phyloP scores from a whole-genome alignment of 2,888 invertebrate genomes.

The Smittia aterrima region DNA sequence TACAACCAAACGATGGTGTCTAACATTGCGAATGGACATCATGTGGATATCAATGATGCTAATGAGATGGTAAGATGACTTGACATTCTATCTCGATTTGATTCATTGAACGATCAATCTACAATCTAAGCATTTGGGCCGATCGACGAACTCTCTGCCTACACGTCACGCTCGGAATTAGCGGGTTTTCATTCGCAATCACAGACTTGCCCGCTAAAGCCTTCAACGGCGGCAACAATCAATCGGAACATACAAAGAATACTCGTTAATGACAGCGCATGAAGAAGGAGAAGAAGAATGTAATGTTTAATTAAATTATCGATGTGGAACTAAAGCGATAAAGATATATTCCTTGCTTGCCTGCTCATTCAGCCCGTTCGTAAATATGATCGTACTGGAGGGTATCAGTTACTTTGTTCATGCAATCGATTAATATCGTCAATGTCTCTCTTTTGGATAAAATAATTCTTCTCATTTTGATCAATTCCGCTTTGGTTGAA shows the following conservation, averaged over 20 bases:
- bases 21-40: neutral
- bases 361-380: too few species aligned
- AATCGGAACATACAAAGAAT: constrained; percentile 34
- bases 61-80: constrained; percentile 31
- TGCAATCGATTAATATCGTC: constrained; percentile 36
- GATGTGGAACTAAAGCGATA: constrained; percentile 39
- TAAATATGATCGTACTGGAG: neutral
- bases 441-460: constrained; percentile 13
- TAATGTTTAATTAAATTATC: constrained; percentile 40
- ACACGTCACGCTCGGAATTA: constrained; percentile 28
- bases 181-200: neutral
- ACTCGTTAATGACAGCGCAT: constrained; percentile 36
- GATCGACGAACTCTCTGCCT: neutral
- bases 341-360: neutral
- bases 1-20: constrained; percentile 28
- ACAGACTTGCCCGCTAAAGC: constrained; percentile 21
- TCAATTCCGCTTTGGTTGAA: too few species aligned
- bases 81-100: neutral
- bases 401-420: constrained; percentile 7
- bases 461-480: too few species aligned
- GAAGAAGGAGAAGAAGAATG: constrained; percentile 12
- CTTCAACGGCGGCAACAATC: constrained; percentile 33
- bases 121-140: neutral
- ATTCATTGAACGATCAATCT: neutral
- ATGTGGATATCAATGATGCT: constrained; percentile 34